These are phyloP conservation scores for Ecliptopera silaceata DNA, from an alignment of 2,888 invertebrate genomes.

Conservation along the genomic window DNA sequence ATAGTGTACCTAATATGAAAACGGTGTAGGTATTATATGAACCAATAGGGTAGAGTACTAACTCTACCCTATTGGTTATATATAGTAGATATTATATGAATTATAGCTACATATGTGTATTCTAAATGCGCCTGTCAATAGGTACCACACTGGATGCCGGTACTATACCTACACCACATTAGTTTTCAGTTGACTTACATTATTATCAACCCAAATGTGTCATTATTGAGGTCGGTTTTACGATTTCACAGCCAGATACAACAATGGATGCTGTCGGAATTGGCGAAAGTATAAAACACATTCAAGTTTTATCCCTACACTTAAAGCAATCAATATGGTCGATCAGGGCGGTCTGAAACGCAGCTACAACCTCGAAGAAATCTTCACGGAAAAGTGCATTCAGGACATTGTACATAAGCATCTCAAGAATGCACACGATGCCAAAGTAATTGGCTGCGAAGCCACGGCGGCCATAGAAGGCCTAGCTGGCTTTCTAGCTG, in stretches of 20 bases:
- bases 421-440: conserved; percentile 8
- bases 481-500: conserved; percentile 65
- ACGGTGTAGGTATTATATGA: too few species aligned
- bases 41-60: too few species aligned
- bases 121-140: conserved; percentile 1
- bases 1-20: too few species aligned
- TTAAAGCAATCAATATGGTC: conserved; percentile 39
- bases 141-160: background rate
- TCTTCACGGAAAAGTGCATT: conserved; percentile 53
- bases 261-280: conserved; percentile 1
- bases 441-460: conserved; percentile 39
- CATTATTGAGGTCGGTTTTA: background rate
- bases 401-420: conserved; percentile 35
- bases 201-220: background rate
- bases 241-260: background rate
- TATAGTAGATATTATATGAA: too few species aligned
- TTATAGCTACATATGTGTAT: background rate
- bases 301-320: background rate
- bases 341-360: conserved; percentile 19
- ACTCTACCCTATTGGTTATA: too few species aligned
- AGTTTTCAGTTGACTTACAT: background rate
- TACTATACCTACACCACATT: background rate
- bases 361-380: conserved; percentile 37
- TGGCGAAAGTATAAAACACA: conserved; percentile 23
- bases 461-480: conserved; percentile 55